Percentiles rank a stretch among this genome's conserved stretches.
Evolutionary conservation across 2,113 vertebrate genomes (phyloP).

Genomic region (Centropristis striata): DNA sequence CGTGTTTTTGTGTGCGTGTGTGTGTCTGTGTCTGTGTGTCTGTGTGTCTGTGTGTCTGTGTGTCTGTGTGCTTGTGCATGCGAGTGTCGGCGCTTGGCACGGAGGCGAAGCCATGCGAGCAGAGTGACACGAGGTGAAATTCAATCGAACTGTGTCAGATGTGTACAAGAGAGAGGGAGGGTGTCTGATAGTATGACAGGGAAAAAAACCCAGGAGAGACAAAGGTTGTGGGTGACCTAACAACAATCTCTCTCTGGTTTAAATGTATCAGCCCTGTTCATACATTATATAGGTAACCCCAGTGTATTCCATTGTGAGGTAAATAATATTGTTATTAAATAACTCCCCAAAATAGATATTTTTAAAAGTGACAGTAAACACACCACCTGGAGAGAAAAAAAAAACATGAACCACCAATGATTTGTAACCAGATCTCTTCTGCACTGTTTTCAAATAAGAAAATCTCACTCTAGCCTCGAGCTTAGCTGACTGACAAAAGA

Average conservation of each 20-base stretch:
- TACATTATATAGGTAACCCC: background rate
- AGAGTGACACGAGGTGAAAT: conserved; percentile 70
- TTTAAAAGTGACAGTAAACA: conserved; percentile 9
- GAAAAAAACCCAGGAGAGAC: background rate
- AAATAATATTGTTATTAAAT: background rate
- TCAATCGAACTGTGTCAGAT: conserved; percentile 71
- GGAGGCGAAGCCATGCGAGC: conserved; percentile 46
- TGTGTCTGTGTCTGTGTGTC: conserved; percentile 19
- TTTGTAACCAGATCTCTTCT: conserved; percentile 56
- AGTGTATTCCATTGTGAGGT: background rate
- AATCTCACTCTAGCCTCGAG: conserved; percentile 58
- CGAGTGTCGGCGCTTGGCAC: conserved; percentile 35
- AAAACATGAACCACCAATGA: conserved; percentile 5
- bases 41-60: conserved; percentile 26
- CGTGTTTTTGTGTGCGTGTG: conserved; percentile 19
- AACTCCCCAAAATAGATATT: background rate
- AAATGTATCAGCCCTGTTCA: background rate
- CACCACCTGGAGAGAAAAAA: conserved; percentile 12
- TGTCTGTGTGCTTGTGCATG: conserved; percentile 25
- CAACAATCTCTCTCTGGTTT: conserved; percentile 1
- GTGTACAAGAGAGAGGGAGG: conserved; percentile 37
- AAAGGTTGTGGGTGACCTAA: background rate
- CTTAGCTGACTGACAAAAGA: conserved; percentile 60
- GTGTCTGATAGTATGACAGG: conserved; percentile 41
- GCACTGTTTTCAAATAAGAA: conserved; percentile 45